phyloP scores from a whole-genome alignment of 2,888 invertebrate genomes.

The Chydorus sphaericus region DNA sequence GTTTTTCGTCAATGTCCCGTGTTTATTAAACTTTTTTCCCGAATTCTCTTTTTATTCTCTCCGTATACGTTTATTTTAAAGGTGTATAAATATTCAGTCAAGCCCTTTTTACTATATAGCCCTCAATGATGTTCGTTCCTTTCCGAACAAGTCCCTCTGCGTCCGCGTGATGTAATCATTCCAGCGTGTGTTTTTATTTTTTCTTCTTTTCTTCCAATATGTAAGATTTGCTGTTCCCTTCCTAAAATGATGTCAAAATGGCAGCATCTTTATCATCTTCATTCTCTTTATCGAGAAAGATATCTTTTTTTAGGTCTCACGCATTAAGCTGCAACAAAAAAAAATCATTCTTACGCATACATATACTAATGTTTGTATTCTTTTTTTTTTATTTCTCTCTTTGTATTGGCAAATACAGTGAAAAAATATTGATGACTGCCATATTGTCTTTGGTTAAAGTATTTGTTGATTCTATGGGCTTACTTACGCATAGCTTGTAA shows the following conservation, averaged over 20 bases:
- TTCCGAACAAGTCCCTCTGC: too few species aligned
- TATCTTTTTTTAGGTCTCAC: neutral
- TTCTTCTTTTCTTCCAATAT: too few species aligned
- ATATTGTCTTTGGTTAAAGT: too few species aligned
- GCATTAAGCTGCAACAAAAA: constrained; percentile 2
- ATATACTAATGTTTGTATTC: constrained; percentile 4
- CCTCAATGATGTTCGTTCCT: too few species aligned
- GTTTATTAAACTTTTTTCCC: neutral
- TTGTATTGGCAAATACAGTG: constrained; percentile 5
- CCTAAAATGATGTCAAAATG: neutral
- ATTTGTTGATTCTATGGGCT: too few species aligned
- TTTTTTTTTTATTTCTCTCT: neutral
- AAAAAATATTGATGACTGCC: too few species aligned
- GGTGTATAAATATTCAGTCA: neutral
- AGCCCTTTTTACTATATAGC: neutral
- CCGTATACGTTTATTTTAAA: neutral
- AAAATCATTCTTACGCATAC: too few species aligned
- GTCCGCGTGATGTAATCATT: too few species aligned
- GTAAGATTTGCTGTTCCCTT: neutral
- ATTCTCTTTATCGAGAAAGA: neutral
- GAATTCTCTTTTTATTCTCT: too few species aligned
- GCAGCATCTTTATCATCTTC: neutral
- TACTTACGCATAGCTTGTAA: too few species aligned
- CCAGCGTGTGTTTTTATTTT: too few species aligned
- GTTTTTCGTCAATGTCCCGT: neutral